Evolutionary conservation across 2,888 invertebrate genomes (phyloP).

Genomic region (Mesorhabditis belari): DNA sequence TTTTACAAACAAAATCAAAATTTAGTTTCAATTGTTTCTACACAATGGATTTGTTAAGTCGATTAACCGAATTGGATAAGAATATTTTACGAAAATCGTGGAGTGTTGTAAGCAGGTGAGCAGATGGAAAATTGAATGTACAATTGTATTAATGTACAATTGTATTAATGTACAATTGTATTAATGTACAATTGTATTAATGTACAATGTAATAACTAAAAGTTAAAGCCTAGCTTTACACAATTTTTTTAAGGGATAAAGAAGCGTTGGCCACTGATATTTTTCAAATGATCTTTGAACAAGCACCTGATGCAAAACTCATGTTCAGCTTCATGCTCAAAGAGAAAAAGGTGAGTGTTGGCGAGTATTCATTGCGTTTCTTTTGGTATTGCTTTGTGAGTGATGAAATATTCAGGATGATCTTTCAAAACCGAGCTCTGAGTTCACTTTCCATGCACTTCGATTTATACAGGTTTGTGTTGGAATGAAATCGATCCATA

Average conservation of each 20-base stretch:
- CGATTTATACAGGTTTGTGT: constrained; percentile 25
- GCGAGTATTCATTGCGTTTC: neutral
- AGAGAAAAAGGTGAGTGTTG: constrained; percentile 19
- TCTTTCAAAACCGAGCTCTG: constrained; percentile 29
- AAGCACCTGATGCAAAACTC: constrained; percentile 32
- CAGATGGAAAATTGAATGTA: neutral
- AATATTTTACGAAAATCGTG: constrained; percentile 31
- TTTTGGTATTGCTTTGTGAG: neutral
- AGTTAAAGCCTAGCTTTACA: neutral
- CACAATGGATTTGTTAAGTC: neutral
- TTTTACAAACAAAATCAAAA: too few species aligned
- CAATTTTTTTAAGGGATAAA: constrained; percentile 21
- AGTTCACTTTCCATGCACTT: constrained; percentile 38
- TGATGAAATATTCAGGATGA: neutral
- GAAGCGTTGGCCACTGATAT: constrained; percentile 30
- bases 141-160: neutral
- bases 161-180: too few species aligned
- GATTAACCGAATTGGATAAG: constrained; percentile 23
- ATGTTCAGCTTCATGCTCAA: constrained; percentile 38
- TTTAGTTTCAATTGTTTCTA: too few species aligned
- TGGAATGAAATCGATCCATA: neutral
- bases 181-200: too few species aligned
- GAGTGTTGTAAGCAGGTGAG: constrained; percentile 28
- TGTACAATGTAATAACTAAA: too few species aligned
- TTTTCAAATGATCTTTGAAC: constrained; percentile 39